These are phyloP conservation scores for human (Homo sapiens) DNA, from an alignment of 2,113 vertebrate genomes.

Conservation along the genomic window GRCh38 chrX:130008501-130009000, in stretches of 20 bases:
- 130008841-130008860: not conserved
- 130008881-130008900: not conserved
- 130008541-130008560: no score
- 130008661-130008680: conserved; percentile 53
- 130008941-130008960: not conserved
- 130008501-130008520: no score
- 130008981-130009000: not conserved
- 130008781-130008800: not conserved
- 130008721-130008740: not conserved
- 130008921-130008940: conserved; percentile 36
- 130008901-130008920: conserved; percentile 15
- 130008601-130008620: not conserved
- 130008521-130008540: no score
- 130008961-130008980: not conserved
- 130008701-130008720: not conserved
- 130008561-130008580: conserved; percentile 51
- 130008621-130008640: not conserved
- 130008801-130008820: not conserved
- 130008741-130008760: not conserved
- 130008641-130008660: not conserved
- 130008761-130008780: conserved; percentile 9
- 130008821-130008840: not conserved
- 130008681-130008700: conserved; percentile 45
- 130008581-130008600: conserved; percentile 23
- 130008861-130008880: not conserved